Conservation (phyloP, 1,140 invertebrate species). For the Bombus waltoni region DNA sequence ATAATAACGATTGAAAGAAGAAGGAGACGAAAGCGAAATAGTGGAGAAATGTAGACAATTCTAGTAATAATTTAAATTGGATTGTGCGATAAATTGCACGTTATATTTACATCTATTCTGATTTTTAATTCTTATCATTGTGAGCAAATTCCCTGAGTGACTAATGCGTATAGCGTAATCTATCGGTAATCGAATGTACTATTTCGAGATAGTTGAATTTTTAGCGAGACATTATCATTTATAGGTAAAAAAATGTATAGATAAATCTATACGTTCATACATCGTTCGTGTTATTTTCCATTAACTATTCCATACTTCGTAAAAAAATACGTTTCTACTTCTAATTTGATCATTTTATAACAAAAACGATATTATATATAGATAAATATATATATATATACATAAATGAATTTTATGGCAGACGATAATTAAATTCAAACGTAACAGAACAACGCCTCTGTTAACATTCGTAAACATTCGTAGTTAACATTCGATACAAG, state of each 20-base stretch:
- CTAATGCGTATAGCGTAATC: conserved; percentile 15
- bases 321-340: not conserved
- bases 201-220: not conserved
- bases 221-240: not conserved
- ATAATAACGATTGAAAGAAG: not conserved
- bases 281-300: not conserved
- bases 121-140: not conserved
- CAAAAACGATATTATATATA: not conserved
- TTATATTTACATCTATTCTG: not conserved
- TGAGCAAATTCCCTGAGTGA: not conserved
- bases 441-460: too few species aligned
- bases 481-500: not conserved
- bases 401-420: conserved; percentile 38
- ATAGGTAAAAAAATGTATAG: not conserved
- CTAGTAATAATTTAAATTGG: not conserved
- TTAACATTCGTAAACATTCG: too few species aligned
- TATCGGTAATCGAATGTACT: not conserved
- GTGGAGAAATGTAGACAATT: not conserved
- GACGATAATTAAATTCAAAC: not conserved
- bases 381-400: not conserved
- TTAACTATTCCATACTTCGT: not conserved
- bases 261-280: not conserved
- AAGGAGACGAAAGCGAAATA: not conserved
- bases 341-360: not conserved
- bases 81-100: not conserved